Evolutionary conservation across 2,113 vertebrate genomes (phyloP), one percentile per base, ranked within the genome.

Genomic region (Callipepla californica): DNA sequence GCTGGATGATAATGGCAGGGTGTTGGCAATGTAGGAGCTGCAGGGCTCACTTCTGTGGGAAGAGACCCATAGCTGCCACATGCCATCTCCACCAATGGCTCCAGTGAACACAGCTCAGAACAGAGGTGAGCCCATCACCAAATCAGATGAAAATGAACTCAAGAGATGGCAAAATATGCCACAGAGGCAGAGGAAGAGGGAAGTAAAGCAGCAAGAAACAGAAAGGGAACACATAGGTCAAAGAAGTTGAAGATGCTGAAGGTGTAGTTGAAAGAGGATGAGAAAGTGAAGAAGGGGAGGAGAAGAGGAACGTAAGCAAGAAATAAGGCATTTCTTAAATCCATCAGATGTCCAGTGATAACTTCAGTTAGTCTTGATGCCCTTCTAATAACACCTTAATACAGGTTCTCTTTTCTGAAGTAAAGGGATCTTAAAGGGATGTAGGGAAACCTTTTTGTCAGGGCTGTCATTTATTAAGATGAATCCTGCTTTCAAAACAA

Each of bases 381-480:
- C 21, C 8, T 73, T 70, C 55, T 76, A 2, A 32, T 11, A 40
- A 79, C 85, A 44, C 7, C 8, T 79, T 70, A 63, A 38, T 13
- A 23, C 4, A 34, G 5, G 1, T 59, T 76, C 6, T 38, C 3
- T 47, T 76, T 62, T 68, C 11, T 1, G 1, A 16, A 26, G 12
- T 44, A 42, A 40, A 32, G 0, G 45, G 36, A 36, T 45, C 25
- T 55, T 32, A 13, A 61, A 85, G 13, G 17, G 65, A 45, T 85
- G 79, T 66, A 5, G 19, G 38, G 30, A 68, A 77, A 55, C 5
- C 2, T 65, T 83, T 83, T 77, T 77, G 11, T 63, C 6, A 51
- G 38, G 32, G 13, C 4, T 6, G 1, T 23, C 8, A 26, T 25
- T 45, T 92, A 12, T 57, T 70, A 63, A 36, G 22, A 51, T n/a